These are phyloP conservation scores for Eutolmus rufibarbis DNA, from an alignment of 2,888 invertebrate genomes.

Conservation along the genomic window DNA sequence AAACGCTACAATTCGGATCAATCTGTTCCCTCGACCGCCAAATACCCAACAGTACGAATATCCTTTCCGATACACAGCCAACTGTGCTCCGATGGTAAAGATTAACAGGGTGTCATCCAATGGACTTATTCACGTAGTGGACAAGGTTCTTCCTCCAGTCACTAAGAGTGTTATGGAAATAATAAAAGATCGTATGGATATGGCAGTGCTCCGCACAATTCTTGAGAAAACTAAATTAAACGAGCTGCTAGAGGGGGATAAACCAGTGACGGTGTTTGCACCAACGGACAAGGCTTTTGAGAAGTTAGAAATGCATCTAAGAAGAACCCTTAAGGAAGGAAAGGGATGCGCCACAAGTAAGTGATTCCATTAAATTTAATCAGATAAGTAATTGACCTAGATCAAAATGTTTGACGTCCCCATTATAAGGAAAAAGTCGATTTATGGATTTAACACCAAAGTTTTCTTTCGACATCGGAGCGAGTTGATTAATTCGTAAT, in stretches of 20 bases:
- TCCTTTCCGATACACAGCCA: slow-evolving; percentile 66
- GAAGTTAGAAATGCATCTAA: slow-evolving; percentile 65
- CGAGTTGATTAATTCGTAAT: too few species aligned
- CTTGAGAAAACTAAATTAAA: slow-evolving; percentile 68
- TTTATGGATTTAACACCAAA: too few species aligned
- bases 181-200: slow-evolving; percentile 67
- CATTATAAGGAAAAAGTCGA: too few species aligned
- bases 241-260: slow-evolving; percentile 65
- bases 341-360: slow-evolving; percentile 69
- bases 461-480: too few species aligned
- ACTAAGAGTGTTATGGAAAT: slow-evolving; percentile 67
- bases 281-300: slow-evolving; percentile 73
- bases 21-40: slow-evolving; percentile 51
- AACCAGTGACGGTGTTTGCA: slow-evolving; percentile 71
- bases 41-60: slow-evolving; percentile 56
- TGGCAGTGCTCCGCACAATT: slow-evolving; percentile 66
- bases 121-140: slow-evolving; percentile 72
- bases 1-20: slow-evolving; percentile 60
- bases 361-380: slow-evolving; percentile 51
- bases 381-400: neutral
- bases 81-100: slow-evolving; percentile 71
- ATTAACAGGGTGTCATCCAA: slow-evolving; percentile 71
- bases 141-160: slow-evolving; percentile 68
- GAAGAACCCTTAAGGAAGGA: slow-evolving; percentile 66
- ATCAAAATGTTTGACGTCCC: too few species aligned